Evolutionary conservation across 2,797 vertebrate genomes (phyloP), one percentile per base, ranked within the genome.

Genomic region (Alosa sapidissima): DNA sequence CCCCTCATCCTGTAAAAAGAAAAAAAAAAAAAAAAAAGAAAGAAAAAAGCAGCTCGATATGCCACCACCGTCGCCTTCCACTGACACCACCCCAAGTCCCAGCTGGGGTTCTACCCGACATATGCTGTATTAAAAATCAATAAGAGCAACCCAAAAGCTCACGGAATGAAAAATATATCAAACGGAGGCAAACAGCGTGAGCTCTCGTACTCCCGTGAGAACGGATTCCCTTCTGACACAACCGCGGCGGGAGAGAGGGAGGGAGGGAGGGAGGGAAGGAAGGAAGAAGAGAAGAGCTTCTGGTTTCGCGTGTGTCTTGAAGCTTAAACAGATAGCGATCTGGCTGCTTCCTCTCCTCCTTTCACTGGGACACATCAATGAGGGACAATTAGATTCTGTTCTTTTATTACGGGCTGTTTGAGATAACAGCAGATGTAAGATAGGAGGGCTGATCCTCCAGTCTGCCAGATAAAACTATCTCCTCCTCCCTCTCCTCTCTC

Each of bases 131-230:
- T 87, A 87, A 89, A 89, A 87, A 88, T 88, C 89, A 89, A 83
- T 81, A 89, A 87, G 85, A 58, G 75, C 68, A 83, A 85, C 83
- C 78, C 81, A 51, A 86, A 88, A 82, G 83, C 81, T 49, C 36
- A 75, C 16, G 16, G 33, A 75, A 75, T 19, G 65, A 82, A 84
- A 65, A 85, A 90, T 87, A 88, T 87, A 88, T 87, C 87, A 88
- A 89, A 86, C 85, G 75, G 86, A 89, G 90, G 89, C 88, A 89
- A 89, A 89, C 88, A 86, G 82, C 83, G 62, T 85, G 85, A 87
- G 83, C 86, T 58, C 41, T 41, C 58, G 45, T 68, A 24, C 52
- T 84, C 88, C 86, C 88, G 16, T 2, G 88, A 87, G 89, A 81
- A 55, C 52, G 21, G 52, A 72, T 83, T 81, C 75, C 65, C 33